phyloP scores from a whole-genome alignment of 2,797 vertebrate genomes.

The Lepus townsendii region DNA sequence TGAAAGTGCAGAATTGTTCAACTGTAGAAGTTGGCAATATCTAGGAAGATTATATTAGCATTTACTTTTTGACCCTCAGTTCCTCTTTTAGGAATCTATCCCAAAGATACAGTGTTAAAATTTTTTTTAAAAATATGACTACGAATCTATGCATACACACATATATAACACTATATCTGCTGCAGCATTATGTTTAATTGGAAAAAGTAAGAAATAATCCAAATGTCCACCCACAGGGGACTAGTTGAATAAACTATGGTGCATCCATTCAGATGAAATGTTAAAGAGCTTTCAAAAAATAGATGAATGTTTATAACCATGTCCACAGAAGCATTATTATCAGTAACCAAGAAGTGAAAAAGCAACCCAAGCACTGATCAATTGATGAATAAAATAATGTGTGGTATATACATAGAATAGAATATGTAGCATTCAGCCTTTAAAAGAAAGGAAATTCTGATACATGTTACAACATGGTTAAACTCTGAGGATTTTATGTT shows the following conservation, averaged over 20 bases:
- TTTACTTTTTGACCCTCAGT: neutral
- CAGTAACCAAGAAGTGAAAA: neutral
- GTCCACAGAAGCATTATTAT: neutral
- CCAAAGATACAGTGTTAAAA: neutral
- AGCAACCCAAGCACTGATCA: neutral
- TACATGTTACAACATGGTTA: too few relatives aligned
- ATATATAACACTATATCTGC: neutral
- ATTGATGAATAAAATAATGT: neutral
- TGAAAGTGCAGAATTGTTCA: neutral
- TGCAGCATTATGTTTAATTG: neutral
- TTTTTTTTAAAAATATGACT: too few relatives aligned
- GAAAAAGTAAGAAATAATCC: neutral
- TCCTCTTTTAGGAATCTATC: neutral
- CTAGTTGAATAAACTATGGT: neutral
- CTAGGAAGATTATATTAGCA: neutral
- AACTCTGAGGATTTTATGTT: neutral
- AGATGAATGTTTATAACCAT: neutral
- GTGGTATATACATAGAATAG: neutral
- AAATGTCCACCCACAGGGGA: neutral
- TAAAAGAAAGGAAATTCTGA: neutral
- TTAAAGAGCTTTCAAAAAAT: neutral
- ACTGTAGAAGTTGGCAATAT: neutral
- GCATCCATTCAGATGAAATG: neutral
- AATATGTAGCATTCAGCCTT: neutral
- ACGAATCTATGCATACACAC: neutral